phyloP scores from a whole-genome alignment of 2,888 invertebrate genomes.

The Halictus ligatus region DNA sequence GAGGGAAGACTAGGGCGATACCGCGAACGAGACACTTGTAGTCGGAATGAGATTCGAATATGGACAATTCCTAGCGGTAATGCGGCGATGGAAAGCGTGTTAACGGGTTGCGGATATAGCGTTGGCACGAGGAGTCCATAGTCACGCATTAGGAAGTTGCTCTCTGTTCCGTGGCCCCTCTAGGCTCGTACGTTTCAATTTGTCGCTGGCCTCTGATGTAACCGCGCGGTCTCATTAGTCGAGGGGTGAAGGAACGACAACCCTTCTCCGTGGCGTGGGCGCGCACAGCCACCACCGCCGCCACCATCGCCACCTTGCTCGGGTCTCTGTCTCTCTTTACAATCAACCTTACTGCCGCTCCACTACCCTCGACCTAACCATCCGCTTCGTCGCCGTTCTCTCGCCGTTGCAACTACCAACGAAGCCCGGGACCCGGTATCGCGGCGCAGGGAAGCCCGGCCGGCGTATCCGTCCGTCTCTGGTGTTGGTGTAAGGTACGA shows the following conservation, averaged over 20 bases:
- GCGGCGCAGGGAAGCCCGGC: slow-evolving; percentile 27
- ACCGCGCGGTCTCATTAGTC: slow-evolving; percentile 83
- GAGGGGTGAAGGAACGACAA: slow-evolving; percentile 74
- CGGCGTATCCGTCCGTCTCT: slow-evolving; percentile 65
- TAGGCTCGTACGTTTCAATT: slow-evolving; percentile 83
- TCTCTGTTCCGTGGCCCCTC: slow-evolving; percentile 75
- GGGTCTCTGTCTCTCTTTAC: slow-evolving; percentile 70
- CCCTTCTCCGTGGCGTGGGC: slow-evolving; percentile 58
- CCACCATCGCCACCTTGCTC: slow-evolving; percentile 46
- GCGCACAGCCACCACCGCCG: neutral
- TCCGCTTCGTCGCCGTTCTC: slow-evolving; percentile 52
- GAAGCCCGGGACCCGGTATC: slow-evolving; percentile 15
- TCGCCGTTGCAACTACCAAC: slow-evolving; percentile 22
- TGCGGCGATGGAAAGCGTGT: slow-evolving; percentile 54
- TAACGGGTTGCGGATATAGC: slow-evolving; percentile 63
- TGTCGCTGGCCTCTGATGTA: slow-evolving; percentile 82
- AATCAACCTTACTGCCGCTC: slow-evolving; percentile 80
- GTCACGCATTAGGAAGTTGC: slow-evolving; percentile 78
- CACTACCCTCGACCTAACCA: slow-evolving; percentile 70
- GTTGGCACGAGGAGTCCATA: slow-evolving; percentile 49
- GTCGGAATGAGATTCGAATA: slow-evolving; percentile 54
- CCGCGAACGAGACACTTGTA: neutral
- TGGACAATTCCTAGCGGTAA: slow-evolving; percentile 45
- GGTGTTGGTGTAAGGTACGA: slow-evolving; percentile 70
- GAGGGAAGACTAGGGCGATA: neutral